phyloP scores from a whole-genome alignment of 2,797 vertebrate genomes.

The Gephyroberyx darwinii region DNA sequence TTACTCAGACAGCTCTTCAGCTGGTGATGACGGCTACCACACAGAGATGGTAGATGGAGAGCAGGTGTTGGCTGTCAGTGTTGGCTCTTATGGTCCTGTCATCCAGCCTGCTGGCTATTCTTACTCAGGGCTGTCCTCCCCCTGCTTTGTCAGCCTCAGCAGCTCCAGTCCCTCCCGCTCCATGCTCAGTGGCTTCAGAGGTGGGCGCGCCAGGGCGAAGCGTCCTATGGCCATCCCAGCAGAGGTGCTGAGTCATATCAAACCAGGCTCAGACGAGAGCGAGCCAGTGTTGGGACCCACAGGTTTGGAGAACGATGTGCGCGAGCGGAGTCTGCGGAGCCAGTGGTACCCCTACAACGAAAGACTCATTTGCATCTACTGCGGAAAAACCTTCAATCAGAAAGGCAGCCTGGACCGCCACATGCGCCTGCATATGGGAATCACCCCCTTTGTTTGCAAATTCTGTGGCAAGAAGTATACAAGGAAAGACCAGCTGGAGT shows the following conservation, averaged over 20 bases:
- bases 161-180: slow-evolving; percentile 94
- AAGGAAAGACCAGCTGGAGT: slow-evolving; percentile 98
- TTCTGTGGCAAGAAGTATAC: slow-evolving; percentile 99
- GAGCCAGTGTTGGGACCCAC: slow-evolving; percentile 80
- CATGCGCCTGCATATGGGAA: slow-evolving; percentile 99
- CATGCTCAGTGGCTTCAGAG: slow-evolving; percentile 92
- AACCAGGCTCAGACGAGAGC: slow-evolving; percentile 78
- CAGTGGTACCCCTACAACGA: slow-evolving; percentile 98
- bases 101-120: slow-evolving; percentile 90
- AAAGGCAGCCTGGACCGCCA: slow-evolving; percentile 98
- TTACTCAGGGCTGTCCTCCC: slow-evolving; percentile 86
- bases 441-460: slow-evolving; percentile 98
- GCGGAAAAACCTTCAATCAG: slow-evolving; percentile 99
- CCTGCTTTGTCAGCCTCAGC: slow-evolving; percentile 88
- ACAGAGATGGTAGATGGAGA: slow-evolving; percentile 98
- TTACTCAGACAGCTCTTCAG: slow-evolving; percentile 96
- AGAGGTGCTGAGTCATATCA: slow-evolving; percentile 73
- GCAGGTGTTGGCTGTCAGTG: slow-evolving; percentile 95
- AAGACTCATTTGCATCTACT: slow-evolving; percentile 97
- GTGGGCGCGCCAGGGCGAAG: slow-evolving; percentile 90
- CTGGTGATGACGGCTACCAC: slow-evolving; percentile 97
- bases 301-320: slow-evolving; percentile 87
- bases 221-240: slow-evolving; percentile 78
- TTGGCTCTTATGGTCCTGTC: slow-evolving; percentile 94
- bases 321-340: slow-evolving; percentile 89